Percentiles rank a stretch among this genome's conserved stretches.
Evolutionary conservation across 2,888 invertebrate species (phyloP).

Genomic region (Tubulanus polymorphus): DNA sequence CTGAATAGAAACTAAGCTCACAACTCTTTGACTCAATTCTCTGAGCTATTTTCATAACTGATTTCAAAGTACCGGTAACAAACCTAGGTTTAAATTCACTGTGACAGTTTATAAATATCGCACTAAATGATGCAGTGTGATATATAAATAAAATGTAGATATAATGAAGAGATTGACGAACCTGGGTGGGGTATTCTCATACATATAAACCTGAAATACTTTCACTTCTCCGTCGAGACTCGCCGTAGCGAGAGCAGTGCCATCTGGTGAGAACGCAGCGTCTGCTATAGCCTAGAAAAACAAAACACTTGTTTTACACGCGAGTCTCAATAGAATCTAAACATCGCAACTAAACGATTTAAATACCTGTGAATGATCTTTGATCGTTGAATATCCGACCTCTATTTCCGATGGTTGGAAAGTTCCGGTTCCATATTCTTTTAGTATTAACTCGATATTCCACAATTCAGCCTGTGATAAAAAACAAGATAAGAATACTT

Average conservation of each 20-base stretch:
- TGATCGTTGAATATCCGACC: constrained; percentile 33
- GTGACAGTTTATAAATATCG: constrained; percentile 63
- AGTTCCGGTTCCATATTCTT: constrained; percentile 59
- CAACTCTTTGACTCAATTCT: too few species aligned
- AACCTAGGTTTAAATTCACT: constrained; percentile 41
- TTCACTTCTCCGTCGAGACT: constrained; percentile 83
- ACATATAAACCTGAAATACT: constrained; percentile 71
- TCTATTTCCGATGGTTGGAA: constrained; percentile 29
- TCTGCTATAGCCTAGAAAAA: constrained; percentile 66
- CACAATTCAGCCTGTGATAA: constrained; percentile 59
- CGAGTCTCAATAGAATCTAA: background rate
- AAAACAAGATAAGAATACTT: background rate
- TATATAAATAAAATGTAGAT: background rate
- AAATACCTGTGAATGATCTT: constrained; percentile 34
- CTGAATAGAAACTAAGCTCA: too few species aligned
- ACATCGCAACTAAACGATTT: constrained; percentile 5
- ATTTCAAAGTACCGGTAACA: too few species aligned
- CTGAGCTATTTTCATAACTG: too few species aligned
- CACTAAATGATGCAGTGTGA: constrained; percentile 5
- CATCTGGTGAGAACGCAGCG: constrained; percentile 90
- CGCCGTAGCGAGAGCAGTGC: constrained; percentile 87
- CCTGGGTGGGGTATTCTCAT: constrained; percentile 33
- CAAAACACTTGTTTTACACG: background rate
- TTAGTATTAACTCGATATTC: constrained; percentile 74
- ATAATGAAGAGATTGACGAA: constrained; percentile 6